A percentile compares a stretch with the other conserved stretches of the same genome.
Conservation (phyloP, 2,113 vertebrate species). For the Sturnus vulgaris region DNA sequence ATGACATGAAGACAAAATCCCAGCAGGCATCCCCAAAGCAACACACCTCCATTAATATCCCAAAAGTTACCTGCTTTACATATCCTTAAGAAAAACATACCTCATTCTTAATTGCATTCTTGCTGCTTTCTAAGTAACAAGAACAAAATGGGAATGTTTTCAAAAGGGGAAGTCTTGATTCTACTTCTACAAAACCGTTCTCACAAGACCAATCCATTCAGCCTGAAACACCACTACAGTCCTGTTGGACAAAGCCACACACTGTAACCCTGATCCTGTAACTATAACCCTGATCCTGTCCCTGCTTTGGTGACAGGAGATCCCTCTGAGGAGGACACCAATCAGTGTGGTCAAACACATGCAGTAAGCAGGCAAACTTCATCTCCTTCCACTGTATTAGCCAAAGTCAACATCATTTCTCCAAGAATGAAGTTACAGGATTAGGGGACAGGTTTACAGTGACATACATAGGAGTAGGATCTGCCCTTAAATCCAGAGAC, state of each 20-base stretch:
- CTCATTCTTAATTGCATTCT: background rate
- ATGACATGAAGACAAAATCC: background rate
- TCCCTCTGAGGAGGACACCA: background rate
- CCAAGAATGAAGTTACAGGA: background rate
- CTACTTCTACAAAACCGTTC: background rate
- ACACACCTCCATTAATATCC: background rate
- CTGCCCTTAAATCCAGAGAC: background rate
- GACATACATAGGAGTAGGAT: background rate
- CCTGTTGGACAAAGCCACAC: background rate
- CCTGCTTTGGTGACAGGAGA: background rate
- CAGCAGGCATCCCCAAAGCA: background rate
- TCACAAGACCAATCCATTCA: background rate
- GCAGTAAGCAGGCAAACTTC: background rate
- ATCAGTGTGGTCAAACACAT: background rate
- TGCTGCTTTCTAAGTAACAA: background rate
- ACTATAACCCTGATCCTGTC: background rate
- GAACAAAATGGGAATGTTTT: background rate
- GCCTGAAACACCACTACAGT: background rate
- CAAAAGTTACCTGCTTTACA: background rate
- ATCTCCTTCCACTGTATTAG: background rate
- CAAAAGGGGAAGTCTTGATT: background rate
- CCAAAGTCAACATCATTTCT: background rate
- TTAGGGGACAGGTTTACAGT: background rate
- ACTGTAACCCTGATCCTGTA: background rate
- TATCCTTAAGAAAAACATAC: background rate